Conservation (phyloP, 2,888 invertebrate genomes). For the Xylocampa areola region DNA sequence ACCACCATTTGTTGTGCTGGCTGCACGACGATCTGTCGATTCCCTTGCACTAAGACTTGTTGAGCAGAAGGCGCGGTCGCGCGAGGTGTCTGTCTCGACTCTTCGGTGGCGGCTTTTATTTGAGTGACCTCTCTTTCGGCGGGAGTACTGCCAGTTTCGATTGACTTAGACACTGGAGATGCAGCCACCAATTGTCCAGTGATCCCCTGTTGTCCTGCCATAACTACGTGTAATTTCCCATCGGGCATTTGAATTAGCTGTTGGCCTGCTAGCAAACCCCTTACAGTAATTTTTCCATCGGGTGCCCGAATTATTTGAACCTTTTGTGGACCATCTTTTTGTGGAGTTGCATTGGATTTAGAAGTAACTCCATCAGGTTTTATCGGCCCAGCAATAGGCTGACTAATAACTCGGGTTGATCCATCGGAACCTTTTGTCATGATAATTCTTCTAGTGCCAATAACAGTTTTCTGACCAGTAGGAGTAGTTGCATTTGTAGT, state of each 20-base stretch:
- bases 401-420: conserved; percentile 91
- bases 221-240: conserved; percentile 96
- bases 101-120: conserved; percentile 36
- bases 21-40: conserved; percentile 79
- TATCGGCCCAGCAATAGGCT: conserved; percentile 83
- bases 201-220: conserved; percentile 90
- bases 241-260: conserved; percentile 98
- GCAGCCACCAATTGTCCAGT: conserved; percentile 83
- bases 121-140: conserved; percentile 33
- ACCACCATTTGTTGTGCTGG: conserved; percentile 62
- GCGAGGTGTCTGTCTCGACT: conserved; percentile 58
- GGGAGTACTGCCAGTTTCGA: conserved; percentile 53
- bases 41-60: conserved; percentile 73
- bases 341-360: conserved; percentile 70
- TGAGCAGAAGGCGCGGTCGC: conserved; percentile 56
- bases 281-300: conserved; percentile 97
- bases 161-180: conserved; percentile 69
- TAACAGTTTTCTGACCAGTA: conserved; percentile 91
- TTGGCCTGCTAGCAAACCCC: conserved; percentile 97
- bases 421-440: conserved; percentile 94
- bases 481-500: conserved; percentile 86
- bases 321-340: conserved; percentile 91
- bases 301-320: conserved; percentile 97
- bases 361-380: conserved; percentile 72
- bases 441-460: conserved; percentile 92